Evolutionary conservation across 2,113 vertebrate species (phyloP).

Genomic region (Sander lucioperca): DNA sequence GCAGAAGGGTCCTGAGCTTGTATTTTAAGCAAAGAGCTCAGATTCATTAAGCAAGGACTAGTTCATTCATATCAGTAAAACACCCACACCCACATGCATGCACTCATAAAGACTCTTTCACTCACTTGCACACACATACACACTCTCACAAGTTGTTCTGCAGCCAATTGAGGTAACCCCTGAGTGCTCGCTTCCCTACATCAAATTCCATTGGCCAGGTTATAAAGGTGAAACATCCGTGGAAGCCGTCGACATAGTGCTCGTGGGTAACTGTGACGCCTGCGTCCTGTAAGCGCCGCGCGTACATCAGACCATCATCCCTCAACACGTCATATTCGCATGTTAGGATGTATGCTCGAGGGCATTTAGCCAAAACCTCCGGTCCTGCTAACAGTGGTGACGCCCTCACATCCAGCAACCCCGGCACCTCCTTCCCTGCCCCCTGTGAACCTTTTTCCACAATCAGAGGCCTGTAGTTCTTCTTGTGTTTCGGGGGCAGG

Average conservation of each 20-base stretch:
- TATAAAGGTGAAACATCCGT: conserved; percentile 91
- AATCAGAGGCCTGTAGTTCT: conserved; percentile 84
- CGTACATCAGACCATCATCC: conserved; percentile 95
- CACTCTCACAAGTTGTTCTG: conserved; percentile 86
- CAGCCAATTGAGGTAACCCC: conserved; percentile 91
- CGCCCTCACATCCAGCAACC: conserved; percentile 87
- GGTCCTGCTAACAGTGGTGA: conserved; percentile 89
- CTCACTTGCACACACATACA: not conserved
- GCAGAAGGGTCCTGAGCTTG: conserved; percentile 54
- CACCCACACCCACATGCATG: conserved; percentile 4
- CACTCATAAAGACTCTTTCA: not conserved
- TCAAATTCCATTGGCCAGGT: conserved; percentile 89
- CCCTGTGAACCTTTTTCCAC: conserved; percentile 77
- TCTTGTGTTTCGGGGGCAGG: conserved; percentile 83
- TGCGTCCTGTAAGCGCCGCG: conserved; percentile 85
- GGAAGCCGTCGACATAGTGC: conserved; percentile 92
- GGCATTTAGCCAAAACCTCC: conserved; percentile 84
- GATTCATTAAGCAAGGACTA: conserved; percentile 5
- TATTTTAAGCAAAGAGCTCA: conserved; percentile 7
- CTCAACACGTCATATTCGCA: conserved; percentile 93
- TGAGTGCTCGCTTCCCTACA: conserved; percentile 84
- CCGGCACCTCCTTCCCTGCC: conserved; percentile 82
- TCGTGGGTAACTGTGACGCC: conserved; percentile 89
- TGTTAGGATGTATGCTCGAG: conserved; percentile 91
- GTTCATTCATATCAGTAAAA: conserved; percentile 13